A percentile compares a stretch with the other conserved stretches of the same genome.
phyloP scores from a whole-genome alignment of 2,888 invertebrate species.

The Trichopoda pennipes region DNA sequence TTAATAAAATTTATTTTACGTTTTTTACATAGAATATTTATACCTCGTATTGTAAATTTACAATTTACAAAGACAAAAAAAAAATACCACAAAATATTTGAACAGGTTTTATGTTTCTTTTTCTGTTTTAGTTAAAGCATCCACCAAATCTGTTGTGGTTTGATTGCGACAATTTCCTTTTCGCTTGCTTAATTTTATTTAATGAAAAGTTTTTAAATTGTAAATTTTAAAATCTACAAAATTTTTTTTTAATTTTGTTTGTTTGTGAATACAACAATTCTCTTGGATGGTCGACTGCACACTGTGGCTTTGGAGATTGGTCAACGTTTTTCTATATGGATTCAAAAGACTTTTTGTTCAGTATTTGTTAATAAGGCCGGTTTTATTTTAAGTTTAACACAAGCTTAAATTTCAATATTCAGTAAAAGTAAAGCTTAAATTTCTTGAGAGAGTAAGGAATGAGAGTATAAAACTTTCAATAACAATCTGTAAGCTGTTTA shows the following conservation, averaged over 20 bases:
- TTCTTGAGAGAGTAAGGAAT: conserved; percentile 24
- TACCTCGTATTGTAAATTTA: conserved; percentile 16
- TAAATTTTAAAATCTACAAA: background rate
- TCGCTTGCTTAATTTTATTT: conserved; percentile 19
- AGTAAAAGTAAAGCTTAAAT: conserved; percentile 33
- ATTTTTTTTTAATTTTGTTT: background rate
- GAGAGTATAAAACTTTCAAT: background rate
- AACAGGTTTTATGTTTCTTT: conserved; percentile 23
- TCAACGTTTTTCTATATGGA: conserved; percentile 31
- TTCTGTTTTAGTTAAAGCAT: background rate
- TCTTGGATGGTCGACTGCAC: conserved; percentile 46
- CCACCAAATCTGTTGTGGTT: conserved; percentile 21
- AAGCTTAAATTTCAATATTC: conserved; percentile 42
- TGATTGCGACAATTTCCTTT: background rate
- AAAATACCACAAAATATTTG: conserved; percentile 4
- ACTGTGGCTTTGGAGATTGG: conserved; percentile 46
- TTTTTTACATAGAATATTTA: conserved; percentile 45
- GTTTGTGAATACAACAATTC: conserved; percentile 7
- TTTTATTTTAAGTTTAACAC: conserved; percentile 3
- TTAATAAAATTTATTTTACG: conserved; percentile 38
- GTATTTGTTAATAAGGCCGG: conserved; percentile 5
- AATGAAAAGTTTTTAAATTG: background rate
- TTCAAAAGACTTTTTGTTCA: conserved; percentile 5
- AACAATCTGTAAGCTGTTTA: conserved; percentile 2
- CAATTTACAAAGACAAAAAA: conserved; percentile 1